A percentile compares a stretch with the other conserved stretches of the same genome.
Evolutionary conservation across 2,888 invertebrate genomes (phyloP).

Genomic region (Watsonalla binaria): DNA sequence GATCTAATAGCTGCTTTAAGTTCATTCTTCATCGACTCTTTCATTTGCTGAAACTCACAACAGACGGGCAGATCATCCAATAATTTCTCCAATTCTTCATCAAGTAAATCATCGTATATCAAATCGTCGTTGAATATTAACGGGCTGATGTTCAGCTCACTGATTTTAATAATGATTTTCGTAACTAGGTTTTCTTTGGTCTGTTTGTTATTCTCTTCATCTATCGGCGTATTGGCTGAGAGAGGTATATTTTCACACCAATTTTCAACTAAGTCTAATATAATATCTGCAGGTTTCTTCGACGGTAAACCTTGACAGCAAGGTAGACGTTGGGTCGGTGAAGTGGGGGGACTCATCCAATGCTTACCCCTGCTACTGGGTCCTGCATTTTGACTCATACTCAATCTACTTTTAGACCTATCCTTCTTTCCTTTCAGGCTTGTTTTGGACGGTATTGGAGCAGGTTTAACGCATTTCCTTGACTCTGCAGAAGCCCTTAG

Average conservation of each 20-base stretch:
- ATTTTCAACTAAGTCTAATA: constrained; percentile 38
- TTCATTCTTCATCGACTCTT: constrained; percentile 28
- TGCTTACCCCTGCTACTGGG: constrained; percentile 17
- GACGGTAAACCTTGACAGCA: constrained; percentile 14
- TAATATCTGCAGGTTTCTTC: constrained; percentile 39
- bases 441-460: constrained; percentile 8
- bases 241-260: constrained; percentile 52
- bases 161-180: constrained; percentile 49
- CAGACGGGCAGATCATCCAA: constrained; percentile 28
- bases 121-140: constrained; percentile 38
- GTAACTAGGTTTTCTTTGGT: constrained; percentile 35
- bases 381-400: constrained; percentile 23
- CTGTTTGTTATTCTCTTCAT: constrained; percentile 18
- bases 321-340: constrained; percentile 2
- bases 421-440: constrained; percentile 14
- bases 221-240: constrained; percentile 19
- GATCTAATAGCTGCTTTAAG: constrained; percentile 34
- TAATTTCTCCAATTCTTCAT: constrained; percentile 39
- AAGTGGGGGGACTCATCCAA: constrained; percentile 3
- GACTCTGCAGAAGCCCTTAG: constrained; percentile 34
- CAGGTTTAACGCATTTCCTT: constrained; percentile 33
- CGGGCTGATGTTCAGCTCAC: constrained; percentile 43
- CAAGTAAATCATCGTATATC: constrained; percentile 36
- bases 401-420: constrained; percentile 9
- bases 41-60: constrained; percentile 26